These are phyloP conservation scores for Mesembrinibis cayennensis DNA, from an alignment of 2,113 vertebrate species.

Conservation along the genomic window DNA sequence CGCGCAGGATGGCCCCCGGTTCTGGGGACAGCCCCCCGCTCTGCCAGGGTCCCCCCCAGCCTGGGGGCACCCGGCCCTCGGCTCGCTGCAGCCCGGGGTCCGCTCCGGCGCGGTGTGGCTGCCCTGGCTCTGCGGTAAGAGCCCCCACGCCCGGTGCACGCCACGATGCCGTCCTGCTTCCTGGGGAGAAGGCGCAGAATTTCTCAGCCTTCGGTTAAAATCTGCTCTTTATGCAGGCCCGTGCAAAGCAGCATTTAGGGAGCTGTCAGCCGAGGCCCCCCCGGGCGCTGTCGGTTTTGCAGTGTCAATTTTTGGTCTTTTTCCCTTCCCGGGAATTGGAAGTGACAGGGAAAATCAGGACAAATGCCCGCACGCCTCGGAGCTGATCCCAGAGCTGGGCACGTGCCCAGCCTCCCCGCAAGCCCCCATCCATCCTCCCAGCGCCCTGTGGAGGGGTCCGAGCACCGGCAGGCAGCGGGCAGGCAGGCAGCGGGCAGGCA, in stretches of 20 bases:
- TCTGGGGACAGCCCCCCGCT: neutral
- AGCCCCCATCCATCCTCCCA: neutral
- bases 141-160: rapidly evolving
- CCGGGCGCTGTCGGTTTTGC: neutral
- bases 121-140: neutral
- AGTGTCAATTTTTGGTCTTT: neutral
- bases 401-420: neutral
- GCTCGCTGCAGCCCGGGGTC: neutral
- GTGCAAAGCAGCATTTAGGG: neutral
- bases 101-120: rapidly evolving
- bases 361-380: neutral
- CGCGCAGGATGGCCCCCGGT: rapidly evolving
- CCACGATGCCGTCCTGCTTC: neutral
- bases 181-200: neutral
- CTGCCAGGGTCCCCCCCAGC: no score
- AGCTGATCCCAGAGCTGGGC: neutral
- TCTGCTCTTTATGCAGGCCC: neutral
- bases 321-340: neutral
- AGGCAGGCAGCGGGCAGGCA: neutral
- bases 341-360: slow-evolving; percentile 1
- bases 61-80: neutral
- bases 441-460: neutral
- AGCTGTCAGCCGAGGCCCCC: neutral
- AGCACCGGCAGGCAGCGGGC: neutral
- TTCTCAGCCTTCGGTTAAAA: neutral